Conservation (phyloP, 2,888 invertebrate species). For the Exocentrus adspersus region DNA sequence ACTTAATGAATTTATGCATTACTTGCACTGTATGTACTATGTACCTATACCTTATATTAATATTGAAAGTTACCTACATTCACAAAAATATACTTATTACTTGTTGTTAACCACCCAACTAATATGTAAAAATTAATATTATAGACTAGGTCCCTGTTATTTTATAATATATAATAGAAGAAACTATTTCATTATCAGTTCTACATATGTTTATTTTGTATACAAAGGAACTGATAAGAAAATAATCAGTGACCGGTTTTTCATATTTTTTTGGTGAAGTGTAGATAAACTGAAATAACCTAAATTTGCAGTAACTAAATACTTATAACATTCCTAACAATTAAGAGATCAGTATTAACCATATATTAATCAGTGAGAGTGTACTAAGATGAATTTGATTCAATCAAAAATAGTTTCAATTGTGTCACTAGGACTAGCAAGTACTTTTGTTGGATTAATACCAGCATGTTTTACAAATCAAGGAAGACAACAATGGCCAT, state of each 20-base stretch:
- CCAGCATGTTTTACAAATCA: conserved; percentile 73
- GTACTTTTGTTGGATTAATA: conserved; percentile 75
- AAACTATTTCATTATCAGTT: neutral
- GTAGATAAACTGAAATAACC: too few species aligned
- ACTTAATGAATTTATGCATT: too few species aligned
- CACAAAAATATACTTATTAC: too few species aligned
- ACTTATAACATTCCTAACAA: neutral
- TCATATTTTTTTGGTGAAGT: neutral
- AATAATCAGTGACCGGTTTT: neutral
- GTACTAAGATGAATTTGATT: conserved; percentile 30
- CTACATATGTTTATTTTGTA: conserved; percentile 1
- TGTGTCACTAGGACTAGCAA: conserved; percentile 73
- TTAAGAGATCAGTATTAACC: neutral
- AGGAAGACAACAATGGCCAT: conserved; percentile 69
- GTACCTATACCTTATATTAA: too few species aligned
- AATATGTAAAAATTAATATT: too few species aligned
- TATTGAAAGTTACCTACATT: too few species aligned
- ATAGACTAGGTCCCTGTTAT: too few species aligned
- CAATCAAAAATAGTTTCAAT: conserved; percentile 73
- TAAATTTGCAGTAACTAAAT: too few species aligned
- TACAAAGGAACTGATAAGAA: neutral
- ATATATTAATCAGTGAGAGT: neutral
- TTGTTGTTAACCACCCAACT: too few species aligned
- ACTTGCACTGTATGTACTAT: too few species aligned
- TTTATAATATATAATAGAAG: too few species aligned